phyloP scores from a whole-genome alignment of 2,113 vertebrate species.

The Dolichallabes microphthalmus region DNA sequence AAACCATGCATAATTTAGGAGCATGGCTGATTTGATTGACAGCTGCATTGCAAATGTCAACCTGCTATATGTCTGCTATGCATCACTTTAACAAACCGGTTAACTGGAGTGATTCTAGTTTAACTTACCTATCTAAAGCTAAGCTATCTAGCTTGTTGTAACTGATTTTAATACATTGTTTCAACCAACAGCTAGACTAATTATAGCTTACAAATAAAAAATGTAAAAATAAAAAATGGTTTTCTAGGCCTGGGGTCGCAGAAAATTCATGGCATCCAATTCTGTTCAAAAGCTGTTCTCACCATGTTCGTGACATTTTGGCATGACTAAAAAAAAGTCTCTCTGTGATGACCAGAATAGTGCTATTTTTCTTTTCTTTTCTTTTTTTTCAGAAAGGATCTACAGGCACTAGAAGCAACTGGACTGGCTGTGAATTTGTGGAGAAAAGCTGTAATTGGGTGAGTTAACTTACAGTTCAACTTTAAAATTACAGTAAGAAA shows the following conservation, averaged over 20 bases:
- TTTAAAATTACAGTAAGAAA: conserved; percentile 27
- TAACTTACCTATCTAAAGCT: too few relatives aligned
- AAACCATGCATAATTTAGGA: too few relatives aligned
- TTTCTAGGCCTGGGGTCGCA: background rate
- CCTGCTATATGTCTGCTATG: too few relatives aligned
- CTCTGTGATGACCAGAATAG: background rate
- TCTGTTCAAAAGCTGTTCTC: background rate
- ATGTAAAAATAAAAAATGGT: background rate
- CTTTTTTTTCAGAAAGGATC: conserved; percentile 7
- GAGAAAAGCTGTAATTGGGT: conserved; percentile 24
- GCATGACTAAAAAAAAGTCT: conserved; percentile 8
- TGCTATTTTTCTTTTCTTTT: conserved; percentile 17
- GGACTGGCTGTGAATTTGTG: conserved; percentile 9
- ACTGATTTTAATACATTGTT: too few relatives aligned
- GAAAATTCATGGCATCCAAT: background rate
- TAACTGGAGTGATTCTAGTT: too few relatives aligned
- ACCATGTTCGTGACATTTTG: background rate
- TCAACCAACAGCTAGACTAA: too few relatives aligned
- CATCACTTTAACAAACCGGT: too few relatives aligned
- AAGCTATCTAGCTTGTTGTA: too few relatives aligned
- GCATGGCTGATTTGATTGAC: too few relatives aligned
- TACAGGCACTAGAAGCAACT: conserved; percentile 19
- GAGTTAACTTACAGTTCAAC: conserved; percentile 32
- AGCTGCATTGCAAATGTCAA: too few relatives aligned
- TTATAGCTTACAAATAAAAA: background rate